Evolutionary conservation across 2,113 vertebrate genomes (phyloP).

Genomic region (Dicentrarchus labrax): DNA sequence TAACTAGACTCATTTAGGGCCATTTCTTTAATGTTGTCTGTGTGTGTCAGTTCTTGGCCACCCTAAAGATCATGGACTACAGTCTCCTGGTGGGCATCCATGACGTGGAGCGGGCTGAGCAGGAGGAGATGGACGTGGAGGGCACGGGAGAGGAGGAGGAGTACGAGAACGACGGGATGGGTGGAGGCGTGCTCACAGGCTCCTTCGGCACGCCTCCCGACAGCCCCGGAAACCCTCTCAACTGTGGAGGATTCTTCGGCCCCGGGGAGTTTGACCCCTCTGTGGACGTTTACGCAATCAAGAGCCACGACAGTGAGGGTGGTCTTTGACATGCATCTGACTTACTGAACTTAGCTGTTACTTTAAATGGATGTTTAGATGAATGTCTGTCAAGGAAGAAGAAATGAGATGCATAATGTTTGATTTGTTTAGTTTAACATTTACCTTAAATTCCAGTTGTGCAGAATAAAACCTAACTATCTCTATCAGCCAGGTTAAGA

Average conservation of each 20-base stretch:
- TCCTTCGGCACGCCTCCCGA: slow-evolving; percentile 94
- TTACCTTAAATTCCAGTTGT: neutral
- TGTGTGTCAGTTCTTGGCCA: slow-evolving; percentile 90
- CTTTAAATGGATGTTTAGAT: neutral
- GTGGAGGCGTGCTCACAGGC: slow-evolving; percentile 86
- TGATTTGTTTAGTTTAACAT: neutral
- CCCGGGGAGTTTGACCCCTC: slow-evolving; percentile 94
- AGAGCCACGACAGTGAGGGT: slow-evolving; percentile 92
- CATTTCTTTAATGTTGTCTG: neutral
- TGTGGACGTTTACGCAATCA: slow-evolving; percentile 96
- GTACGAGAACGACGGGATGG: slow-evolving; percentile 90
- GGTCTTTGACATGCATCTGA: neutral
- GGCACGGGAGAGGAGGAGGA: slow-evolving; percentile 90
- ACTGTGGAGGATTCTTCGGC: slow-evolving; percentile 92
- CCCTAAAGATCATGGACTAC: slow-evolving; percentile 99
- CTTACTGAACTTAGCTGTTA: neutral
- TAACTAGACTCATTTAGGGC: no score
- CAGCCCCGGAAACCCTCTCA: slow-evolving; percentile 93
- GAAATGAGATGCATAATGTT: no score
- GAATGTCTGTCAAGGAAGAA: neutral
- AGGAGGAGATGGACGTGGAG: slow-evolving; percentile 97
- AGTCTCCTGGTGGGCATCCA: slow-evolving; percentile 96
- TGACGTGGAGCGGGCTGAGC: slow-evolving; percentile 94
- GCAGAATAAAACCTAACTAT: neutral
- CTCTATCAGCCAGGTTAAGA: neutral